These are phyloP conservation scores for Siphamia tubifer DNA, from an alignment of 2,113 vertebrate species.

Conservation along the genomic window DNA sequence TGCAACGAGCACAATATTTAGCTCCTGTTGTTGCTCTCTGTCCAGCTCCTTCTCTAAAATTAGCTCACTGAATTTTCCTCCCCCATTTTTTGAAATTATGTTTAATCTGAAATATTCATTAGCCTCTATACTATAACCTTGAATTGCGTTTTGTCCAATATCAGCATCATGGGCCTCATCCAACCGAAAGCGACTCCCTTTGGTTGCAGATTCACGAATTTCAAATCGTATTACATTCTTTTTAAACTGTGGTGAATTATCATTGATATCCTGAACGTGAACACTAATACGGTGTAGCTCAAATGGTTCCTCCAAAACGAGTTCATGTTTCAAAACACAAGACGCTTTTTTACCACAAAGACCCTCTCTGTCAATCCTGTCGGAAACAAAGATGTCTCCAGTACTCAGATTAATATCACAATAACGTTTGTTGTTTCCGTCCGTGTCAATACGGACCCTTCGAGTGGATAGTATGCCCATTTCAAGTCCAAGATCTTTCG, in stretches of 20 bases:
- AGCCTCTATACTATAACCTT: conserved; percentile 55
- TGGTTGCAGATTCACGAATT: conserved; percentile 57
- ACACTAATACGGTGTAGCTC: conserved; percentile 57
- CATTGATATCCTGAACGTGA: conserved; percentile 76
- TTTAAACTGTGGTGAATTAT: no score
- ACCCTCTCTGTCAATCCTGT: conserved; percentile 69
- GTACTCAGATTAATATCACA: conserved; percentile 52
- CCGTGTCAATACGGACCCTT: conserved; percentile 38
- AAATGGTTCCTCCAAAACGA: conserved; percentile 62
- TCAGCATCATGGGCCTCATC: conserved; percentile 73
- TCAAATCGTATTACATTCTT: conserved; percentile 41
- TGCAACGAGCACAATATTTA: no score
- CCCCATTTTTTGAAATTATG: conserved; percentile 39
- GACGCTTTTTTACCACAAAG: conserved; percentile 48
- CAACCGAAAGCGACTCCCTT: conserved; percentile 63
- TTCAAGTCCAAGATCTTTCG: conserved; percentile 68
- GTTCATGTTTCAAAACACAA: conserved; percentile 67
- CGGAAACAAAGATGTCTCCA: conserved; percentile 55
- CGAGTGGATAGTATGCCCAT: conserved; percentile 46
- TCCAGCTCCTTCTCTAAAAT: no score
- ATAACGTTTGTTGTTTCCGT: conserved; percentile 41
- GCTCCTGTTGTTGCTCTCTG: no score
- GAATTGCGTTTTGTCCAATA: conserved; percentile 65
- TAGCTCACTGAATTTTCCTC: no score
- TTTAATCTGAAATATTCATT: conserved; percentile 61